These are phyloP conservation scores for Sceloporus undulatus DNA, from an alignment of 2,113 vertebrate species.

Conservation along the genomic window DNA sequence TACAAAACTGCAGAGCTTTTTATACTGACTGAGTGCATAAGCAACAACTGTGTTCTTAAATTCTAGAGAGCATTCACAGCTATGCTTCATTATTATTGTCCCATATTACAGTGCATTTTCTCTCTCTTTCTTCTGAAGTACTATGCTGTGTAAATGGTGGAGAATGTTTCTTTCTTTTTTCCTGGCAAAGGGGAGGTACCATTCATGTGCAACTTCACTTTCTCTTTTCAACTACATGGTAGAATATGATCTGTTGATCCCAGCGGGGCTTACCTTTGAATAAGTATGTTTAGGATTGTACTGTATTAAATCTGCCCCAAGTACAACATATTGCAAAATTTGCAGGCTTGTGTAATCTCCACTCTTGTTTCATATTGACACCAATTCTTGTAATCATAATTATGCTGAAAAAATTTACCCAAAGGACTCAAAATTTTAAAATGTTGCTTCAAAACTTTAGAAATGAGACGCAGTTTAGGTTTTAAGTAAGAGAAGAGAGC, in stretches of 20 bases:
- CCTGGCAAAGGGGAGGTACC: background rate
- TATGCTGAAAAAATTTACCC: background rate
- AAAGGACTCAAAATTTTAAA: slow-evolving; percentile 36
- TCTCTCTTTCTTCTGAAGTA: background rate
- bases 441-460: background rate
- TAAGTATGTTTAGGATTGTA: background rate
- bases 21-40: background rate
- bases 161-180: background rate
- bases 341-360: background rate
- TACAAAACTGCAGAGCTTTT: background rate
- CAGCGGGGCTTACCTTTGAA: background rate
- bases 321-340: background rate
- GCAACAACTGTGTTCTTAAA: background rate
- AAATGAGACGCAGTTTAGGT: background rate
- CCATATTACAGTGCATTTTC: background rate
- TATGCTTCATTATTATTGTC: background rate
- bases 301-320: background rate
- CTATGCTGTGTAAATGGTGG: slow-evolving; percentile 11
- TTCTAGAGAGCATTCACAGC: background rate
- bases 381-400: background rate
- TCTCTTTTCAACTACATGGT: background rate
- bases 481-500: background rate
- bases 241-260: background rate
- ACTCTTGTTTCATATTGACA: background rate
- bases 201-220: background rate